Evolutionary conservation across 1,140 invertebrate genomes (phyloP).

Genomic region (Solen grandis): DNA sequence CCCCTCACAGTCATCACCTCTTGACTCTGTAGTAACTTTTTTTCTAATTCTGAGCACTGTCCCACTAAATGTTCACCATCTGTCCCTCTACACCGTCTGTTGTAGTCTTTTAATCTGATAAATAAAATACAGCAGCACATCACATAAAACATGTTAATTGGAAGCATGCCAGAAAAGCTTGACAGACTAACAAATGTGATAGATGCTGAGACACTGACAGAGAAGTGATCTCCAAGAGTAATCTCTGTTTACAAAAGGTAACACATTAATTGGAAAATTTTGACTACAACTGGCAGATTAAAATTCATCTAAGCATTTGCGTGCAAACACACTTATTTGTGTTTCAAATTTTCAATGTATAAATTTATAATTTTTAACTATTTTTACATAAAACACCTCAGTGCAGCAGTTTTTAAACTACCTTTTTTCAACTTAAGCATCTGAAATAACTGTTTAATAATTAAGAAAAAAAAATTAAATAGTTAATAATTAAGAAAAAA

Average conservation of each 20-base stretch:
- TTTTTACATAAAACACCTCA: neutral
- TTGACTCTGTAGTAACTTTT: slow-evolving; percentile 19
- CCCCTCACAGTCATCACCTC: slow-evolving; percentile 30
- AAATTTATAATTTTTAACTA: no score
- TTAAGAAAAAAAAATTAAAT: neutral
- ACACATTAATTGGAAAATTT: neutral
- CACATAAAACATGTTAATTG: neutral
- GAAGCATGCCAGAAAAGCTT: neutral
- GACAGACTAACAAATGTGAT: neutral
- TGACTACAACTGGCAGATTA: neutral
- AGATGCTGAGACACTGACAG: no score
- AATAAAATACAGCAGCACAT: neutral
- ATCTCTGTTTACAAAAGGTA: neutral
- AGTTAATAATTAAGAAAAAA: neutral
- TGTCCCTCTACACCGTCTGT: neutral
- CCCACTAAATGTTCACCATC: neutral
- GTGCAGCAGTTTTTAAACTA: neutral
- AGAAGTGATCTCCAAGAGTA: neutral
- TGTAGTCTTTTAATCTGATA: slow-evolving; percentile 12
- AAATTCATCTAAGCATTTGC: neutral
- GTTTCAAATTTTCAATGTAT: neutral
- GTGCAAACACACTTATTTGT: neutral
- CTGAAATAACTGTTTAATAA: neutral
- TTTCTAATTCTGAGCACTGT: slow-evolving; percentile 9
- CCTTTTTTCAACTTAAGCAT: neutral